phyloP scores from a whole-genome alignment of 2,113 vertebrate genomes.

The Tinamus guttatus region DNA sequence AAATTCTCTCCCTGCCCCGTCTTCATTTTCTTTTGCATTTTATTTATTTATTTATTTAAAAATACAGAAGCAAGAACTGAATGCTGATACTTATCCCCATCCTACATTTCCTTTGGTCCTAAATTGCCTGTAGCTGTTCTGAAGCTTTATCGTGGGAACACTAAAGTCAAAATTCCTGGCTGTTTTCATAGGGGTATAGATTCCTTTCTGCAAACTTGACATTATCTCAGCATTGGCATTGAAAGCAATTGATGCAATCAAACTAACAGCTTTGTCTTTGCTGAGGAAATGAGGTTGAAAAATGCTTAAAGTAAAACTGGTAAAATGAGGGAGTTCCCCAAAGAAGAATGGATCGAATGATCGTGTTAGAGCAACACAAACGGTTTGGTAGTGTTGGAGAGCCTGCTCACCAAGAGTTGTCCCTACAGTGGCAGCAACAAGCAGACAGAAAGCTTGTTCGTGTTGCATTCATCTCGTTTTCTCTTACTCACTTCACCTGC shows the following conservation, averaged over 20 bases:
- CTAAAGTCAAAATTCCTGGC: not conserved
- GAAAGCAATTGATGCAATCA: constrained; percentile 41
- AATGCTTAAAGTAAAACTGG: constrained; percentile 29
- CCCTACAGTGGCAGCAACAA: not conserved
- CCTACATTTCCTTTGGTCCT: constrained; percentile 20
- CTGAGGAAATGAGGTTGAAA: constrained; percentile 53
- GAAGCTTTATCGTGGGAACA: not conserved
- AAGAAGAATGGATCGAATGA: constrained; percentile 38
- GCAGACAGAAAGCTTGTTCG: not conserved
- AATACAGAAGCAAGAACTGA: not conserved
- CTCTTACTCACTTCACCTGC: not conserved
- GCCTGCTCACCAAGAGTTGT: not conserved
- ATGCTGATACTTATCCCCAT: not conserved
- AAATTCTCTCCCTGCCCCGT: not conserved
- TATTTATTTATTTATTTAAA: not conserved
- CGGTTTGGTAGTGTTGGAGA: not conserved
- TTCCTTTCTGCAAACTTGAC: constrained; percentile 15
- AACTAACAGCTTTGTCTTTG: constrained; percentile 27
- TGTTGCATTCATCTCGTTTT: not conserved
- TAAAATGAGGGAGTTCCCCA: not conserved
- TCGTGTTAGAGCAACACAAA: constrained; percentile 14
- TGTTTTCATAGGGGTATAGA: not conserved
- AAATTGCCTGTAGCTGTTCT: not conserved
- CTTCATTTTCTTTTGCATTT: not conserved
- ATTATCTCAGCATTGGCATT: constrained; percentile 27